Evolutionary conservation across 2,797 vertebrate genomes (phyloP).

Genomic region (Calcarius lapponicus): DNA sequence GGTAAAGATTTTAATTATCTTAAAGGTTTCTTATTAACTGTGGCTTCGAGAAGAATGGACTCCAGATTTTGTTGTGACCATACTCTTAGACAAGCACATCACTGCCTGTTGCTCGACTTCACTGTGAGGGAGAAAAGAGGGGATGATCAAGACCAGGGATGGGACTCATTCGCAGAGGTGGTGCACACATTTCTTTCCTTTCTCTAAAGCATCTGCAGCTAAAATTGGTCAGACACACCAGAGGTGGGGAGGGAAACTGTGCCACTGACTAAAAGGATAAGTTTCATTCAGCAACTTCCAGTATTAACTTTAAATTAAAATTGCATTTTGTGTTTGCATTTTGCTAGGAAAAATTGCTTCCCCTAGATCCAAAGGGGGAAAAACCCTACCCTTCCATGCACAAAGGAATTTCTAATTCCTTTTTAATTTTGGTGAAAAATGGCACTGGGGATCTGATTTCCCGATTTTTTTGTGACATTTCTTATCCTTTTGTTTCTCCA

Average conservation of each 20-base stretch:
- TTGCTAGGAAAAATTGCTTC: background rate
- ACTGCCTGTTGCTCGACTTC: background rate
- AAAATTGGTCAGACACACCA: background rate
- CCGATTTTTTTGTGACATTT: background rate
- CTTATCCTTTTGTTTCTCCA: background rate
- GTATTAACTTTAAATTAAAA: background rate
- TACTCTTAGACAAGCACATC: background rate
- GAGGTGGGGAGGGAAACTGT: background rate
- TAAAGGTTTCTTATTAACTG: background rate
- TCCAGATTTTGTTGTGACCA: background rate
- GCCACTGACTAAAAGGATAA: background rate
- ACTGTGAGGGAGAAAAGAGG: background rate
- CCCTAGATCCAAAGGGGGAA: background rate
- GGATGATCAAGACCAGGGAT: background rate
- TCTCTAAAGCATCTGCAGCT: background rate
- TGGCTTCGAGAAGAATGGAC: background rate
- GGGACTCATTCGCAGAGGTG: rapidly evolving
- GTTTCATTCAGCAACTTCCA: background rate
- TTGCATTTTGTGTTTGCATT: background rate
- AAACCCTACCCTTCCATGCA: rapidly evolving
- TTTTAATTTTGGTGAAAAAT: background rate
- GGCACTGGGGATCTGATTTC: background rate
- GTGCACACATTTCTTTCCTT: background rate
- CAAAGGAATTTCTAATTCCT: background rate
- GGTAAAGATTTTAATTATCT: conserved; percentile 59